phyloP scores from a whole-genome alignment of 1,140 invertebrate species.

The Magallana ariakensis region DNA sequence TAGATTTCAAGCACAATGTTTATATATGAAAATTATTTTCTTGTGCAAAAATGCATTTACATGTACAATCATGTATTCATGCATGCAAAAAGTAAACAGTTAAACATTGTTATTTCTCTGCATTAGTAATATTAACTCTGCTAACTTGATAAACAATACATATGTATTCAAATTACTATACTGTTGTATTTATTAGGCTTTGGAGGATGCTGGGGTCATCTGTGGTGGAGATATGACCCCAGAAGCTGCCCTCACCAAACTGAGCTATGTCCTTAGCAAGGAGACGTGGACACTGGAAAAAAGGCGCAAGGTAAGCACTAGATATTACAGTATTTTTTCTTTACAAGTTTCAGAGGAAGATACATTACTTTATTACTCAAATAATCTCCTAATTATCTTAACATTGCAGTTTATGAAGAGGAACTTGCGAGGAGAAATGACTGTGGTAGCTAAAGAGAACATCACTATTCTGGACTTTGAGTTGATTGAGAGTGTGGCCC shows the following conservation, averaged over 20 bases:
- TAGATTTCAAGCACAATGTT: too few relatives aligned
- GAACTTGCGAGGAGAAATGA: slow-evolving; percentile 87
- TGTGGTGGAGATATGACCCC: slow-evolving; percentile 96
- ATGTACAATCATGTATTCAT: too few relatives aligned
- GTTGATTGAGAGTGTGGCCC: slow-evolving; percentile 72
- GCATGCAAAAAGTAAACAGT: too few relatives aligned
- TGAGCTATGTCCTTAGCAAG: slow-evolving; percentile 94
- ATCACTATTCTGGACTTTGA: slow-evolving; percentile 68
- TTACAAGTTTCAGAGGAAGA: too few relatives aligned
- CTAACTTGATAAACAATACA: not conserved
- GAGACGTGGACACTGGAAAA: slow-evolving; percentile 86
- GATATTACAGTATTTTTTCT: too few relatives aligned
- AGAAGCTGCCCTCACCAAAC: slow-evolving; percentile 95
- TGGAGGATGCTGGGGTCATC: slow-evolving; percentile 87
- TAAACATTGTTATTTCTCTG: too few relatives aligned
- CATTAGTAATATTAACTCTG: too few relatives aligned
- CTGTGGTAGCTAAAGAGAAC: slow-evolving; percentile 69
- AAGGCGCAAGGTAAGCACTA: slow-evolving; percentile 81
- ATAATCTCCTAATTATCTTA: not conserved
- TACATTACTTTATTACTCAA: too few relatives aligned
- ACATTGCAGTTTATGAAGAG: slow-evolving; percentile 87
- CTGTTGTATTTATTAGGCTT: slow-evolving; percentile 71
- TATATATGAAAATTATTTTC: too few relatives aligned
- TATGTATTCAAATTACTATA: not conserved
- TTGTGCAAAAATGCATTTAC: too few relatives aligned